A percentile compares a stretch with the other conserved stretches of the same genome.
Conservation (phyloP, 2,797 vertebrate species). For the Cryptoprocta ferox region DNA sequence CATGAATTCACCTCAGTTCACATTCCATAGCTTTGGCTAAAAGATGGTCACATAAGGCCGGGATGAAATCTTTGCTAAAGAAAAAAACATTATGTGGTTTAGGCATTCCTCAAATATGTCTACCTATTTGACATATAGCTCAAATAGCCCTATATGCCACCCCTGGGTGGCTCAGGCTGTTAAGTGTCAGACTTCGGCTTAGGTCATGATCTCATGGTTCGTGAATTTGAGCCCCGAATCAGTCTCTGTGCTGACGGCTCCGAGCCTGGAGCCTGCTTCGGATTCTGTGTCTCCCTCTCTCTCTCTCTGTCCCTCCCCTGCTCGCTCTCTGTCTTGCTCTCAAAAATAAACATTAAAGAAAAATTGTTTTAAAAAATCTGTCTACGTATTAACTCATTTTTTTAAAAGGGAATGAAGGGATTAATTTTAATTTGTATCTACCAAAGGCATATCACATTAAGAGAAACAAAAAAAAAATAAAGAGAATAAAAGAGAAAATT, state of each 20-base stretch:
- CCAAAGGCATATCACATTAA: neutral
- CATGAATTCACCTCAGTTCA: neutral
- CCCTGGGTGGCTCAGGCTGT: no score
- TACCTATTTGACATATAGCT: no score
- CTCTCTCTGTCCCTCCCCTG: no score
- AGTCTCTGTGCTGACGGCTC: no score
- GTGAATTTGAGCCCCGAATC: no score
- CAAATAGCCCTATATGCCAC: no score
- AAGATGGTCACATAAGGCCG: neutral
- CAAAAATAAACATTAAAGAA: no score
- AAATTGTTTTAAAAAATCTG: neutral
- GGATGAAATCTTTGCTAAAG: neutral
- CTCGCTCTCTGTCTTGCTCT: no score
- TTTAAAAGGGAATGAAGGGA: neutral
- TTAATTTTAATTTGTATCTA: slow-evolving; percentile 11
- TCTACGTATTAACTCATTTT: neutral
- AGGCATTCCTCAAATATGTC: neutral
- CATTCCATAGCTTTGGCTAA: neutral
- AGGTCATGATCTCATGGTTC: no score
- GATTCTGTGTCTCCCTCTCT: no score
- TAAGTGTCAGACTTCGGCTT: no score
- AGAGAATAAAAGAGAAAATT: neutral
- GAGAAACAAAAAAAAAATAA: neutral
- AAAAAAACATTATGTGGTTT: neutral
- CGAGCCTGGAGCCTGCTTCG: no score